Conservation (phyloP, 1,140 invertebrate genomes). For the Drosophila simulans region DNA sequence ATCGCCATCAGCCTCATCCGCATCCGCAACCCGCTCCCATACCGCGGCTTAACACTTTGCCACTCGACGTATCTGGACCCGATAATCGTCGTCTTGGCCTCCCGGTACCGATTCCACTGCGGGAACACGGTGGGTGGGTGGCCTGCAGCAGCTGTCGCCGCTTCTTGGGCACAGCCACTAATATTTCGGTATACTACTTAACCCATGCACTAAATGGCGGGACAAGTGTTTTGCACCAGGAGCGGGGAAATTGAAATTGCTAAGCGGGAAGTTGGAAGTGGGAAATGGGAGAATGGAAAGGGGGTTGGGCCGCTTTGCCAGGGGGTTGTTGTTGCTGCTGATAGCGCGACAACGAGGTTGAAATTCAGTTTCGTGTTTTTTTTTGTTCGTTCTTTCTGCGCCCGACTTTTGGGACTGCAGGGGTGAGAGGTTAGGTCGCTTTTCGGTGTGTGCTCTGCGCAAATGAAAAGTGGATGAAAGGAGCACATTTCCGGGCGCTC, state of each 20-base stretch:
- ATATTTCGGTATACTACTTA: constrained; percentile 80
- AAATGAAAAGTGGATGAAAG: constrained; percentile 82
- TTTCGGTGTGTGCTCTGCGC: constrained; percentile 57
- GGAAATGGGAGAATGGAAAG: constrained; percentile 12
- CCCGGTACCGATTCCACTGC: background rate
- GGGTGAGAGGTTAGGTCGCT: constrained; percentile 11
- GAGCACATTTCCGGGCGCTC: constrained; percentile 69
- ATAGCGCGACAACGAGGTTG: constrained; percentile 60
- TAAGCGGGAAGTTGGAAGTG: background rate
- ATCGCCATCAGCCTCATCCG: constrained; percentile 5
- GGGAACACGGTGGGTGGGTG: constrained; percentile 13
- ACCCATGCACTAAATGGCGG: constrained; percentile 80
- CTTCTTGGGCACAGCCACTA: constrained; percentile 50
- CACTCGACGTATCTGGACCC: constrained; percentile 42
- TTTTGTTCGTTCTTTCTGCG: constrained; percentile 11
- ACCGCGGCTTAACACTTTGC: constrained; percentile 50
- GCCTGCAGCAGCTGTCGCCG: constrained; percentile 63
- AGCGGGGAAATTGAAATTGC: background rate
- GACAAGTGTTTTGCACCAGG: constrained; percentile 69
- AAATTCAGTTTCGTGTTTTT: constrained; percentile 41
- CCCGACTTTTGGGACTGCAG: constrained; percentile 4
- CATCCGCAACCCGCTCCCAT: constrained; percentile 18
- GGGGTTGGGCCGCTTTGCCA: constrained; percentile 17
- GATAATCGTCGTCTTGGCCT: constrained; percentile 33
- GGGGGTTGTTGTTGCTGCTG: constrained; percentile 43